Evolutionary conservation across 2,888 invertebrate genomes (phyloP).

Genomic region (Acheta domesticus): DNA sequence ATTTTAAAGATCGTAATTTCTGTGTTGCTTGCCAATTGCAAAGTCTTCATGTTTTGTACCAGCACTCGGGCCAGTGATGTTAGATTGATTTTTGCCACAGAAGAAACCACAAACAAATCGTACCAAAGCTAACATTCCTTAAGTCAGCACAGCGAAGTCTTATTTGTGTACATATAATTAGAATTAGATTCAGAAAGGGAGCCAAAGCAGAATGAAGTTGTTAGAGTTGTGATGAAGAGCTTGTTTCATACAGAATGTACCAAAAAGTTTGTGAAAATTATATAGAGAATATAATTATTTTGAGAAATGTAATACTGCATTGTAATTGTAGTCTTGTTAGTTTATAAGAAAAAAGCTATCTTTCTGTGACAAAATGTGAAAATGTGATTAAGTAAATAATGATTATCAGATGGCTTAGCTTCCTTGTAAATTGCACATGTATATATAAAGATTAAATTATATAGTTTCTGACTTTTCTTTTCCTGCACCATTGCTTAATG

Average conservation of each 20-base stretch:
- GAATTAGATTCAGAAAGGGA: slow-evolving; percentile 21
- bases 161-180: slow-evolving; percentile 27
- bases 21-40: neutral
- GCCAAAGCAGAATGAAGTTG: slow-evolving; percentile 21
- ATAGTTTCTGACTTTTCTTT: slow-evolving; percentile 28
- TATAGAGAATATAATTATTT: slow-evolving; percentile 6
- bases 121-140: slow-evolving; percentile 75
- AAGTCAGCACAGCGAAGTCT: slow-evolving; percentile 40
- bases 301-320: slow-evolving; percentile 21
- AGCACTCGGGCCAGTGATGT: slow-evolving; percentile 22
- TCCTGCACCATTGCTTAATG: neutral
- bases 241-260: slow-evolving; percentile 27
- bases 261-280: slow-evolving; percentile 28
- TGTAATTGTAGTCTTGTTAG: neutral
- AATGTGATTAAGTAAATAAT: slow-evolving; percentile 12
- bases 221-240: neutral
- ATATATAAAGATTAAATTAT: slow-evolving; percentile 36
- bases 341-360: neutral
- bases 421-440: slow-evolving; percentile 33
- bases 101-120: slow-evolving; percentile 39
- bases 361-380: neutral
- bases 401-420: slow-evolving; percentile 26
- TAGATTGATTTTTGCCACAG: neutral
- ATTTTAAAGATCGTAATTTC: neutral
- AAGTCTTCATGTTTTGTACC: neutral